phyloP scores from a whole-genome alignment of 30 jellyfish, hydroid and myxozoan species.

The Catostylus mosaicus region DNA sequence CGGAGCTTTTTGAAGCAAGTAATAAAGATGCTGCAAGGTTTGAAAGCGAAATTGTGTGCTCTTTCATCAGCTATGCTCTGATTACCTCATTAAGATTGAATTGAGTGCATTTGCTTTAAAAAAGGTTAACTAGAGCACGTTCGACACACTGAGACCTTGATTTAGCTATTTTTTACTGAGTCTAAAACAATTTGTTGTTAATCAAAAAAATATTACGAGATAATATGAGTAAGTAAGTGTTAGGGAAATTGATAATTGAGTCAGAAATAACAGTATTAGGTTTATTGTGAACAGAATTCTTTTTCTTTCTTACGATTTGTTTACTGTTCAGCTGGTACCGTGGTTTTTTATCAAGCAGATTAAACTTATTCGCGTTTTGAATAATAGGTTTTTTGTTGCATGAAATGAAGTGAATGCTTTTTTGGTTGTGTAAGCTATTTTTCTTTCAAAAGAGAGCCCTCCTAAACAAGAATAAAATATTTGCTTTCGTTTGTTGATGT shows the following conservation, averaged over 20 bases:
- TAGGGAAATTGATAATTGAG: neutral
- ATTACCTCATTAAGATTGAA: too few species aligned
- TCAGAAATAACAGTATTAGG: neutral
- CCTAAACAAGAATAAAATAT: neutral
- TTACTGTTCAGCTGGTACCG: neutral
- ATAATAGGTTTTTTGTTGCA: neutral
- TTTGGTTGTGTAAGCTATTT: neutral
- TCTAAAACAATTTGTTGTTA: too few species aligned
- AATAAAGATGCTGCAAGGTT: too few species aligned
- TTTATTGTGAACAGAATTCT: neutral
- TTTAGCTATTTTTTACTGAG: too few species aligned
- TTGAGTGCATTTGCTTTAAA: too few species aligned
- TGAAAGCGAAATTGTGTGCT: too few species aligned
- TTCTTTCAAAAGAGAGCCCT: neutral
- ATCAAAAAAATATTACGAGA: too few species aligned
- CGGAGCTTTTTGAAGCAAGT: too few species aligned
- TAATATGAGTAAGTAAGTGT: too few species aligned
- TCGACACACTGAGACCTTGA: too few species aligned
- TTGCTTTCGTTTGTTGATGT: slow-evolving; percentile 11
- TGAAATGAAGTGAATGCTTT: neutral
- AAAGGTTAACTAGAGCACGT: too few species aligned
- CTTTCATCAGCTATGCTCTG: too few species aligned
- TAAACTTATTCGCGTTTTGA: neutral
- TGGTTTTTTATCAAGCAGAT: neutral
- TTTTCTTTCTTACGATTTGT: neutral